Evolutionary conservation across 2,797 vertebrate species (phyloP).

Genomic region (Hephaestus fuliginosus): DNA sequence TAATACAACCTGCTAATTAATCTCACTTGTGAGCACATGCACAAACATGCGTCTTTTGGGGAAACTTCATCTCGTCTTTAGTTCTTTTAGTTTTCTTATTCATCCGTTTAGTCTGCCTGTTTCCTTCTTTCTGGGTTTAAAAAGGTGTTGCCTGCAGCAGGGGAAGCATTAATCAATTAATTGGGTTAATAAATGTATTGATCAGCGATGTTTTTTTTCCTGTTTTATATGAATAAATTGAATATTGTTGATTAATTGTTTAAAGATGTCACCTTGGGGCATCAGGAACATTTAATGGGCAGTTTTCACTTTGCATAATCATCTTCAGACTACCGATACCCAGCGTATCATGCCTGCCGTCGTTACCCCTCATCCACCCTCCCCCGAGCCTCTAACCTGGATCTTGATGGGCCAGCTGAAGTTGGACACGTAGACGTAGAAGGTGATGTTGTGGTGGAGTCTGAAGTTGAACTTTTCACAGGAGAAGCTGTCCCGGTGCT

Average conservation of each 20-base stretch:
- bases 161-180: not conserved
- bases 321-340: too few relatives aligned
- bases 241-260: not conserved
- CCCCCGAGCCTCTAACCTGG: constrained; percentile 87
- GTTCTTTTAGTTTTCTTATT: not conserved
- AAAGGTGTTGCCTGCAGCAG: not conserved
- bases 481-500: constrained; percentile 97
- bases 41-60: not conserved
- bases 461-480: constrained; percentile 97
- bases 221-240: not conserved
- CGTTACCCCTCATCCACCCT: not conserved
- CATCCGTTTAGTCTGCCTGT: not conserved
- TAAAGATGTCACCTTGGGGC: not conserved
- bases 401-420: constrained; percentile 99
- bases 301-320: not conserved
- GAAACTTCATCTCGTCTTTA: too few relatives aligned
- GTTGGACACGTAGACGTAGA: constrained; percentile 97
- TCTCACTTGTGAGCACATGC: not conserved
- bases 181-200: not conserved
- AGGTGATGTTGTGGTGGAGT: constrained; percentile 96
- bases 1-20: too few relatives aligned
- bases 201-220: not conserved
- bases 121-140: not conserved
- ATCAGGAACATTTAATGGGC: not conserved
- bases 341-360: too few relatives aligned